These are phyloP conservation scores for Elephas maximus DNA, from an alignment of 2,113 vertebrate species.

Conservation along the genomic window DNA sequence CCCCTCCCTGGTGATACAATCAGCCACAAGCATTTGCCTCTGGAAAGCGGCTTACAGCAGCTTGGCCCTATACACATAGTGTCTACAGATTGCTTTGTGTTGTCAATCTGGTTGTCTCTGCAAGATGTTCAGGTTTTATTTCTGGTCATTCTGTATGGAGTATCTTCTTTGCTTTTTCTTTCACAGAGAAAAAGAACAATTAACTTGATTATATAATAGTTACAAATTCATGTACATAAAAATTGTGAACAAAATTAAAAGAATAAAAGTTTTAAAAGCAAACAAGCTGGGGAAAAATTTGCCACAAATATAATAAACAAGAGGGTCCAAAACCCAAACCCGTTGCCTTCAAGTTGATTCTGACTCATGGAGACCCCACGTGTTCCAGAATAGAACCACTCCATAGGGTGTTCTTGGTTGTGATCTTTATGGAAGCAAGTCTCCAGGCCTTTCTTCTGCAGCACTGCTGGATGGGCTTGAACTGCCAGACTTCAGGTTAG, in stretches of 20 bases:
- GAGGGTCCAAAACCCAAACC: neutral
- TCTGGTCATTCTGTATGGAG: neutral
- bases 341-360: neutral
- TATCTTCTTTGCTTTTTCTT: slow-evolving; percentile 4
- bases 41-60: neutral
- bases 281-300: neutral
- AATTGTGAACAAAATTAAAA: neutral
- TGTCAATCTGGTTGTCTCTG: neutral
- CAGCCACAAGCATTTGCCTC: neutral
- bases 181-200: neutral
- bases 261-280: neutral
- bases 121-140: neutral
- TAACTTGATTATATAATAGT: neutral
- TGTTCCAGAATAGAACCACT: neutral
- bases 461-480: neutral
- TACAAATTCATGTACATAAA: slow-evolving; percentile 4
- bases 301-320: neutral
- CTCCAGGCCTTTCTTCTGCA: neutral
- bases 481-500: neutral
- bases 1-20: neutral
- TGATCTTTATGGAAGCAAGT: neutral
- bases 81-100: neutral
- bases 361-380: neutral
- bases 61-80: rapidly evolving
- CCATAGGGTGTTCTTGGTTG: neutral